Evolutionary conservation across 2,888 invertebrate genomes (phyloP).

Genomic region (Eudiplozoon nipponicum): DNA sequence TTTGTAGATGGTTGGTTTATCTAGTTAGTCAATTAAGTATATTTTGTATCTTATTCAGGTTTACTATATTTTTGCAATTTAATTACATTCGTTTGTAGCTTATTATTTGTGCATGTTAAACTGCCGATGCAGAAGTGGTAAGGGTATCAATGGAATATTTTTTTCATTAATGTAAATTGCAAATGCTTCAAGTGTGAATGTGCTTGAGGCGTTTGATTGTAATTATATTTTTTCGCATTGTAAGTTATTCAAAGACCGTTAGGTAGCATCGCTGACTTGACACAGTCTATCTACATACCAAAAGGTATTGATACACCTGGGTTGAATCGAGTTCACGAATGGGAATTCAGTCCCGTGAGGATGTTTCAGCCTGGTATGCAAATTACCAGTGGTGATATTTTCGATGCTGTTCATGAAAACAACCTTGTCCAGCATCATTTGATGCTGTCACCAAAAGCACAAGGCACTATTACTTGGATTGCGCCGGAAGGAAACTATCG

Average conservation of each 20-base stretch:
- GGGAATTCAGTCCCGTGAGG: constrained; percentile 55
- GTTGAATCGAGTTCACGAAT: constrained; percentile 42
- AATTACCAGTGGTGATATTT: constrained; percentile 85
- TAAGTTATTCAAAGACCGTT: constrained; percentile 84
- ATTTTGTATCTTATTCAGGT: too few species aligned
- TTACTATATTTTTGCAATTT: too few species aligned
- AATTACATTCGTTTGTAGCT: too few species aligned
- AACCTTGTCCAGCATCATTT: constrained; percentile 82
- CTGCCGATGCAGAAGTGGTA: too few species aligned
- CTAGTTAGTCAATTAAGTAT: too few species aligned
- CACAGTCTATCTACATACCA: constrained; percentile 87
- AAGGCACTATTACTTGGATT: constrained; percentile 75
- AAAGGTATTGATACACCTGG: constrained; percentile 85
- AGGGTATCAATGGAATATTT: too few species aligned
- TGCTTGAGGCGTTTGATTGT: too few species aligned
- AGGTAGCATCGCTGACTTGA: constrained; percentile 62
- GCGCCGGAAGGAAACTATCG: constrained; percentile 63
- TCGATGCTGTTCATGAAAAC: constrained; percentile 78
- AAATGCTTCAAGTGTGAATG: too few species aligned
- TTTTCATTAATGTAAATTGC: too few species aligned
- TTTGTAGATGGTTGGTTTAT: too few species aligned
- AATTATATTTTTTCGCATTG: too few species aligned
- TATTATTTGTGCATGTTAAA: too few species aligned
- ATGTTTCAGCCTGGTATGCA: constrained; percentile 51
- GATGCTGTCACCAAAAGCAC: constrained; percentile 61